Base-by-base conservation (phyloP, 2,888 invertebrate species). In the Ennomos erosarius region DNA sequence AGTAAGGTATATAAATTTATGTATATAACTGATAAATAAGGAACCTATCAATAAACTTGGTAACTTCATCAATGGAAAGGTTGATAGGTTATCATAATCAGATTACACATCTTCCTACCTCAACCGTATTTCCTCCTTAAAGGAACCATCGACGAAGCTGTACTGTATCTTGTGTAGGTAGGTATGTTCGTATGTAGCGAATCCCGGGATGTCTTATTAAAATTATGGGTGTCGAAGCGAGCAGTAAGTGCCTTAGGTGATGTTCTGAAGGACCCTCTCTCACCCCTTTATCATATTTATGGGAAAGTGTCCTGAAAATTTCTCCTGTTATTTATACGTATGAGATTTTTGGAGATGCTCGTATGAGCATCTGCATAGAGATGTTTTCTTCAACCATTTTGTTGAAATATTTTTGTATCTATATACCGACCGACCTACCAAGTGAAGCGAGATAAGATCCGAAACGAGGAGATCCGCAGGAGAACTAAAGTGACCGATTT, bases 221-320 rank as follows among this genome's bases (percentile, higher is more conserved):
- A 74, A 69, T 74, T 75, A 75, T 71, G 70, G 62, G 68, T 67
- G 67, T 73, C 71, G 69, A 69, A 69, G 69, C 70, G 71, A 68
- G 65, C 67, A 69, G 71, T 70, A 71, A 70, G 67, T 68, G 71
- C 68, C 65, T 68, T 65, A 70, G 69, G 67, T 68, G 69, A 69
- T 65, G 67, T 57, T 60, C 61, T 67, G 65, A 68, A 66, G 67
- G 59, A 67, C 56, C 70, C 65, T 70, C 62, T 66, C 67, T 67
- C 68, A 65, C 68, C 71, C 69, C 69, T 71, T 77, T 80, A 79
- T 80, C 73, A 76, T 75, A 74, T 78, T 78, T 79, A 79, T 77
- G 74, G 73, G 71, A 69, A 64, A 73, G 75, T 78, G 70, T 76
- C 70, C 71, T 72, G 73, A 73, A 75, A 78, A 75, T 72, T 77